These are phyloP conservation scores for Spisula subtruncata DNA, from an alignment of 2,888 invertebrate genomes.

Conservation along the genomic window DNA sequence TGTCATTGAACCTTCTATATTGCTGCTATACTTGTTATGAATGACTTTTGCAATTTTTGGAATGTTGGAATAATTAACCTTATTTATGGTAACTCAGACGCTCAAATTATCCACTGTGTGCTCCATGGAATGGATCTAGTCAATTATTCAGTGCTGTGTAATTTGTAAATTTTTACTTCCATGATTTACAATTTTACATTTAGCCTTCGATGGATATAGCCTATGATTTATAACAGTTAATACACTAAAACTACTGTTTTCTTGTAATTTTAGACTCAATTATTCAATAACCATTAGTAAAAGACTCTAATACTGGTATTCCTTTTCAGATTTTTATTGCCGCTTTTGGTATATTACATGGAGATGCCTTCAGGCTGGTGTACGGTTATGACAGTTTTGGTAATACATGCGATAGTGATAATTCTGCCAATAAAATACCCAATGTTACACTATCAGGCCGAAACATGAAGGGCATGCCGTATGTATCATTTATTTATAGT, in stretches of 20 bases:
- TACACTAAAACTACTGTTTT: background rate
- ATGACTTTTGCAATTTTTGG: too few species aligned
- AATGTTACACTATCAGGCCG: constrained; percentile 93
- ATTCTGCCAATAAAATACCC: constrained; percentile 91
- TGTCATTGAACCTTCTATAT: too few species aligned
- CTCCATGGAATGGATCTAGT: too few species aligned
- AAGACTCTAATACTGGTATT: background rate
- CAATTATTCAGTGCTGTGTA: too few species aligned
- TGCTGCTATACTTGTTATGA: too few species aligned
- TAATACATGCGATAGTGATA: constrained; percentile 95
- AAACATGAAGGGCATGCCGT: constrained; percentile 90
- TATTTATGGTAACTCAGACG: too few species aligned
- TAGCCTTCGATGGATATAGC: background rate
- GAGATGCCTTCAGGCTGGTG: constrained; percentile 84
- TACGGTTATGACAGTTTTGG: constrained; percentile 86
- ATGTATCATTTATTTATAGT: constrained; percentile 64
- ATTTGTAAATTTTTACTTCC: too few species aligned
- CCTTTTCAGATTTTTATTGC: constrained; percentile 88
- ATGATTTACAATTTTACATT: constrained; percentile 5
- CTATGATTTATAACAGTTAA: background rate
- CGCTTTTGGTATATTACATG: constrained; percentile 91
- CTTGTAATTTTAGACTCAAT: background rate
- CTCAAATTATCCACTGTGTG: too few species aligned
- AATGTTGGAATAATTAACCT: too few species aligned
- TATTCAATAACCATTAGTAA: background rate